Base-by-base conservation (phyloP, 2,888 invertebrate species). In the Drosophila flavopinicola region DNA sequence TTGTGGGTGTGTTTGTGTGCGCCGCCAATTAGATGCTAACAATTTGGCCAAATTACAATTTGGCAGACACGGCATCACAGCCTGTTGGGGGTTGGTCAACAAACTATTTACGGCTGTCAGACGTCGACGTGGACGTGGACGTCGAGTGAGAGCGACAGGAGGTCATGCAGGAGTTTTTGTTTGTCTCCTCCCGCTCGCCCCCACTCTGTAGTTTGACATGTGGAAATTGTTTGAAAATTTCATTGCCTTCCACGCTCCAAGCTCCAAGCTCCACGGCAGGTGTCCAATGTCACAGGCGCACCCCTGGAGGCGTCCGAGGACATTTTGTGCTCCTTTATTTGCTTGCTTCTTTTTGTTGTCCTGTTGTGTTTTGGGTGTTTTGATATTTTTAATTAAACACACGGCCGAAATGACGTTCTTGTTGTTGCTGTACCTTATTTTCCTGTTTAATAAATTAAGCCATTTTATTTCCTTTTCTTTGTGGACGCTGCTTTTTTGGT, bases 401-500 rank as follows among this genome's bases (percentile, higher is more conserved):
- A 61, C 51, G 48, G 33, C 42, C 45, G 54, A 63, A 57, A 59
- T 49, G 48, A 59, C 52, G 1, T 5, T n/a, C 15, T 25, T 27
- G 17, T 9, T 45, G 47, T 42, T 35, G 52, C 35, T 48, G 59
- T 63, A 48, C 58, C 52, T 53, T 59, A 65, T 65, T 59, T 61
- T 75, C 45, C 54, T 75, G 57, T 67, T 74, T 77, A 78, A 78
- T 73, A 78, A 73, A 78, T 78, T 67, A 73, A 78, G 72, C 76
- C 56, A 67, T 78, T 78, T 75, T 67, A 78, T 78, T 75, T 71
- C 53, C 68, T 70, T 69, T 75, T 63, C 66, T 32, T 48, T 59
- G n/a, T 56, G 42, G 56, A 39, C 52, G 10, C 11, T 32, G 35
- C 13, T 47, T 20, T 20, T 20, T 20, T 20, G 20, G 20, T 44